phyloP scores from a whole-genome alignment of 2,888 invertebrate genomes.

The Petrolisthes cinctipes region DNA sequence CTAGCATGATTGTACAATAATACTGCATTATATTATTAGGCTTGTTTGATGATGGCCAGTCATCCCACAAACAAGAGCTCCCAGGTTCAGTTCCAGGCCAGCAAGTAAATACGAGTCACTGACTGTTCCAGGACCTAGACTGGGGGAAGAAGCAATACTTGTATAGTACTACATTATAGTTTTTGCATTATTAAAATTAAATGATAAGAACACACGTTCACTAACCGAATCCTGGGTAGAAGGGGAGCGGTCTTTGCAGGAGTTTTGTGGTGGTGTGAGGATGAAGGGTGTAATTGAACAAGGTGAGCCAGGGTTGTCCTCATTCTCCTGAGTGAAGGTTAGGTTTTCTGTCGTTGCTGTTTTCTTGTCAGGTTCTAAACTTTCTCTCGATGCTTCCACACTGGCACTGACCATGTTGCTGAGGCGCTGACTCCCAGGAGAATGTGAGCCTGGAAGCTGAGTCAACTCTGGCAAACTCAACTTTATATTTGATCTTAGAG shows the following conservation, averaged over 20 bases:
- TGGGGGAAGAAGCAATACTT: no score
- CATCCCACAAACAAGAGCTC: no score
- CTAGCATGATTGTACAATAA: no score
- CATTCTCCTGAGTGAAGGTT: not conserved
- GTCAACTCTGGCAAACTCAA: conserved; percentile 13
- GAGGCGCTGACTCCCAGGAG: conserved; percentile 42
- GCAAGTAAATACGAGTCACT: no score
- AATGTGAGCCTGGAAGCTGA: conserved; percentile 17
- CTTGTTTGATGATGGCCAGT: no score
- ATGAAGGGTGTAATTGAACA: conserved; percentile 50
- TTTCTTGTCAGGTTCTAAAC: conserved; percentile 10
- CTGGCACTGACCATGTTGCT: conserved; percentile 48
- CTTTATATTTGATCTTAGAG: not conserved
- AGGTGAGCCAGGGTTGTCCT: conserved; percentile 39
- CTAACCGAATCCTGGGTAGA: not conserved
- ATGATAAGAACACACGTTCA: not conserved
- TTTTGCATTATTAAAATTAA: no score
- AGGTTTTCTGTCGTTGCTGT: not conserved
- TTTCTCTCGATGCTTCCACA: conserved; percentile 31
- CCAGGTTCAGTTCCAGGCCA: no score
- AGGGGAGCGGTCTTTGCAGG: not conserved
- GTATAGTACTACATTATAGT: no score
- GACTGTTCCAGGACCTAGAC: no score
- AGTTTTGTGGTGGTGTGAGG: not conserved
- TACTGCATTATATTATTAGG: no score